These are phyloP conservation scores for Agrochola macilenta DNA, from an alignment of 2,888 invertebrate genomes.

Conservation along the genomic window DNA sequence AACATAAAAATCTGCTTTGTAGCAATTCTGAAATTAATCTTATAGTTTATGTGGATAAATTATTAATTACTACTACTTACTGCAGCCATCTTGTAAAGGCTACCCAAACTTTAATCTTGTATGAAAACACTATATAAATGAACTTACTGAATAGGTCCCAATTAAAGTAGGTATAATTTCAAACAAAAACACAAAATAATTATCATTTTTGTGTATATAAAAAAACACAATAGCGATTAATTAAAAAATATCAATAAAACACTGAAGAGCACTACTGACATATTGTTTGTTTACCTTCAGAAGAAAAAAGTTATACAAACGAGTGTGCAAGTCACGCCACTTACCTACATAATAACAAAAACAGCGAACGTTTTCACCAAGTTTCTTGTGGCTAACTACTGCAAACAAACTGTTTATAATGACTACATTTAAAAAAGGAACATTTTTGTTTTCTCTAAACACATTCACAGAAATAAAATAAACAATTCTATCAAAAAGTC, in stretches of 20 bases:
- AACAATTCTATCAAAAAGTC: conserved; percentile 6
- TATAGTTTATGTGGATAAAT: no score
- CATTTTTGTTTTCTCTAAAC: background rate
- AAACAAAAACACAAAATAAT: background rate
- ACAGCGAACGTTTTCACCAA: conserved; percentile 64
- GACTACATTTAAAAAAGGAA: conserved; percentile 37
- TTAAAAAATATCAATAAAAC: conserved; percentile 35
- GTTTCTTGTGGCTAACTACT: conserved; percentile 54
- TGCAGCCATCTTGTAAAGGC: no score
- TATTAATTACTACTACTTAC: background rate
- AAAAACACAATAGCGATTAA: conserved; percentile 44
- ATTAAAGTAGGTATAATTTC: conserved; percentile 7
- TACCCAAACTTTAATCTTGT: background rate
- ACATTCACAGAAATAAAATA: conserved; percentile 29
- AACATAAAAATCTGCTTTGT: no score
- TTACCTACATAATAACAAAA: conserved; percentile 66
- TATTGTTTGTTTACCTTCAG: conserved; percentile 49
- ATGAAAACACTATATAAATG: background rate
- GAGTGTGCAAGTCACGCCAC: conserved; percentile 68
- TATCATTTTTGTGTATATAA: background rate
- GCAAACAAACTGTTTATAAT: conserved; percentile 65
- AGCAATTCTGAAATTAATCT: background rate
- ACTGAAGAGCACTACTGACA: conserved; percentile 45
- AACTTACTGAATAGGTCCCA: background rate
- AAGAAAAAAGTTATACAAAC: conserved; percentile 54